phyloP scores from a whole-genome alignment of 1,140 invertebrate species.

The Adelges cooleyi region DNA sequence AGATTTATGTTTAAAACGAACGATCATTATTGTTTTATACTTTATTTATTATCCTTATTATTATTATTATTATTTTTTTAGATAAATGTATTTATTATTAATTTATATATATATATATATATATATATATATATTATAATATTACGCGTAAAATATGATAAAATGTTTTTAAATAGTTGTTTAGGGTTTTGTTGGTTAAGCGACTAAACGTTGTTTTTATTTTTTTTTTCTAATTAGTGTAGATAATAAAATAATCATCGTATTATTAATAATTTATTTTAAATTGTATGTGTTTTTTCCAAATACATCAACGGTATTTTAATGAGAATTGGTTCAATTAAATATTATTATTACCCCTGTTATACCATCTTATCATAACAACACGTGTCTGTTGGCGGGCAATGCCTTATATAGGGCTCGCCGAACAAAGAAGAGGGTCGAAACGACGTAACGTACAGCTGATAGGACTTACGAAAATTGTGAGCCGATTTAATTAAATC shows the following conservation, averaged over 20 bases:
- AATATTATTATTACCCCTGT: not conserved
- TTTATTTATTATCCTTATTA: not conserved
- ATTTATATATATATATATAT: not conserved
- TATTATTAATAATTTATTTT: slow-evolving; percentile 20
- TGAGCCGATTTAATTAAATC: slow-evolving; percentile 12
- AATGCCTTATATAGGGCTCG: not conserved
- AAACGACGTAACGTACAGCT: not conserved
- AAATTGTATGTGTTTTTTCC: not conserved
- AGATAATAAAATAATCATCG: slow-evolving; percentile 20
- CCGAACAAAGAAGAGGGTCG: not conserved
- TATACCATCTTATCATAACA: not conserved
- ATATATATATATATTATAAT: not conserved
- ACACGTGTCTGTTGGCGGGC: not conserved
- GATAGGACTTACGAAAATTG: slow-evolving; percentile 1
- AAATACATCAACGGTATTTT: slow-evolving; percentile 4
- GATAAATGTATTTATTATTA: not conserved
- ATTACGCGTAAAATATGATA: not conserved
- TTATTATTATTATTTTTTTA: not conserved
- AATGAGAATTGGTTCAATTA: not conserved
- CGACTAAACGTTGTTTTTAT: slow-evolving; percentile 13
- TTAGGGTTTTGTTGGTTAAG: slow-evolving; percentile 26
- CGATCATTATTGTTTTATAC: not conserved
- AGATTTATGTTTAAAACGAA: slow-evolving; percentile 9
- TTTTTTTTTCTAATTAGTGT: not conserved
- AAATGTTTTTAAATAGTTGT: slow-evolving; percentile 18